phyloP scores from a whole-genome alignment of 2,113 vertebrate species.

The Callopanchax toddi region DNA sequence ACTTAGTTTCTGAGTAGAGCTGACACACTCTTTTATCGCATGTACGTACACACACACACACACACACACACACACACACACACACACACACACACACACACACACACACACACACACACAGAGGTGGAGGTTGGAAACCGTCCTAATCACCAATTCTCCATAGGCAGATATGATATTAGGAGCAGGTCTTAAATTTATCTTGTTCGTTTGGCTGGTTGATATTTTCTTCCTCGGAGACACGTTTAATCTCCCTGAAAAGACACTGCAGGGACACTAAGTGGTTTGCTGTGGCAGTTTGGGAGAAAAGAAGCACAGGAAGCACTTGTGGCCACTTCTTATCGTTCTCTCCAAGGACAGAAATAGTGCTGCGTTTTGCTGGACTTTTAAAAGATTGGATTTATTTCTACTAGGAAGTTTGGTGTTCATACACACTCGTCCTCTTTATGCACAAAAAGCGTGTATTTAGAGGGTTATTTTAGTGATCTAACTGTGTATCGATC shows the following conservation, averaged over 20 bases:
- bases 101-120: constrained; percentile 4
- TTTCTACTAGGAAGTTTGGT: constrained; percentile 19
- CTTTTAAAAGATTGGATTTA: constrained; percentile 27
- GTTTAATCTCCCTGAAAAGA: constrained; percentile 59
- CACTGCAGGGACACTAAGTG: constrained; percentile 40
- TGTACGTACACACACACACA: not conserved
- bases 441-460: not conserved
- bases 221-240: constrained; percentile 62
- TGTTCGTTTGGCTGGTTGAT: constrained; percentile 46
- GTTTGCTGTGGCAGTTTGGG: constrained; percentile 29
- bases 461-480: not conserved
- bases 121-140: not conserved
- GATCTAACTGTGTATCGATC: too few relatives aligned
- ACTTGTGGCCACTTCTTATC: constrained; percentile 50
- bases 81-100: too few relatives aligned
- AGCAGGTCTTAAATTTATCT: constrained; percentile 53
- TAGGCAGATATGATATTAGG: constrained; percentile 49
- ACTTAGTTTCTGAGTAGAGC: not conserved
- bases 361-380: constrained; percentile 14
- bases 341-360: constrained; percentile 35
- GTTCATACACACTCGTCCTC: constrained; percentile 14
- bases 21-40: not conserved
- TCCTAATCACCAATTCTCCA: constrained; percentile 45
- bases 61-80: not conserved
- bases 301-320: constrained; percentile 27